These are phyloP conservation scores for Heliornis fulica DNA, from an alignment of 2,113 vertebrate genomes.

Conservation along the genomic window DNA sequence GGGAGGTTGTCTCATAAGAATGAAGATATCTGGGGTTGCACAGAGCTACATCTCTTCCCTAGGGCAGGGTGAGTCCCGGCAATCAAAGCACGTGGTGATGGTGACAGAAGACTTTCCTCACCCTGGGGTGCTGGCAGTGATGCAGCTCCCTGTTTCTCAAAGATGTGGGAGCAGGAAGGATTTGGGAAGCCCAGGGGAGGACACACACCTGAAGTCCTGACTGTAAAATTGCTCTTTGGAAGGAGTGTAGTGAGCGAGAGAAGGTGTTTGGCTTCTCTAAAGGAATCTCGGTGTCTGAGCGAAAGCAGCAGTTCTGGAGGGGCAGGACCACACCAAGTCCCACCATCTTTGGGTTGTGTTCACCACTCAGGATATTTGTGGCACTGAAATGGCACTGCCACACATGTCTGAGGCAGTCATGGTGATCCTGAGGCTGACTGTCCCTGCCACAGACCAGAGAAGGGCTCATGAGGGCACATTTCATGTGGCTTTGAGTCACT, in stretches of 20 bases:
- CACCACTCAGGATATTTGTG: neutral
- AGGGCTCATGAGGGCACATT: neutral
- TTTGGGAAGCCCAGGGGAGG: neutral
- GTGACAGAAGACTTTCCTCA: neutral
- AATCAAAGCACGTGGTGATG: neutral
- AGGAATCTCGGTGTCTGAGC: neutral
- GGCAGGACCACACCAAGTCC: neutral
- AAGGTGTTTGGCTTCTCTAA: neutral
- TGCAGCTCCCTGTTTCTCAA: neutral
- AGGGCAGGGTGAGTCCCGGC: neutral
- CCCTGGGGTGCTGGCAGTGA: neutral
- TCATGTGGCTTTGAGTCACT: neutral
- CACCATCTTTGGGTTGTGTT: neutral
- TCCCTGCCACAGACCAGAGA: neutral
- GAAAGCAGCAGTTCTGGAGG: neutral
- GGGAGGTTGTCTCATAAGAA: neutral
- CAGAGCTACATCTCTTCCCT: neutral
- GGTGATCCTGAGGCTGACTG: neutral
- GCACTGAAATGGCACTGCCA: neutral
- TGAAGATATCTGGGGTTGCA: neutral
- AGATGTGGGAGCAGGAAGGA: neutral
- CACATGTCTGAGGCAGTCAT: fast-evolving
- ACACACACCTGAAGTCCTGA: neutral
- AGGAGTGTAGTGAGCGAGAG: neutral
- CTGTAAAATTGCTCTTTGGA: neutral